Percentiles rank a stretch among this genome's conserved stretches.
These are phyloP conservation scores for Pipra filicauda DNA, from an alignment of 2,113 vertebrate species.

Conservation along the genomic window DNA sequence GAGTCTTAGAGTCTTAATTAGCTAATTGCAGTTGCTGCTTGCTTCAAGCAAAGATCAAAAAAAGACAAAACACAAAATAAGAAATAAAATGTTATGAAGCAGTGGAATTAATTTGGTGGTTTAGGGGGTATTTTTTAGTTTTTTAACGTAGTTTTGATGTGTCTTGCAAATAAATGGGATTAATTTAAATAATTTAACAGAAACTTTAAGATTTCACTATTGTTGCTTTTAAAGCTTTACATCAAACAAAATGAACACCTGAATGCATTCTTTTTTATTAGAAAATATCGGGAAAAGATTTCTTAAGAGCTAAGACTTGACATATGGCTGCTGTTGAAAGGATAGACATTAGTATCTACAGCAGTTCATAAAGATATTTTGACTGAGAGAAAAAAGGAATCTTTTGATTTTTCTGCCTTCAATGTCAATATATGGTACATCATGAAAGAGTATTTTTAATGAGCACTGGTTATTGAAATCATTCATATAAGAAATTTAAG, in stretches of 20 bases:
- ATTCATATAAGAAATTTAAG: background rate
- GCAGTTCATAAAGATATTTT: background rate
- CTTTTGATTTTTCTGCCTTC: background rate
- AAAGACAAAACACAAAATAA: background rate
- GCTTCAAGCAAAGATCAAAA: background rate
- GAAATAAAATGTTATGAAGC: background rate
- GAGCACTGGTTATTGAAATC: background rate
- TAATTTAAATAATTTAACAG: background rate
- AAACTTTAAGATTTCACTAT: background rate
- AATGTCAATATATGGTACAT: background rate
- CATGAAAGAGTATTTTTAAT: background rate
- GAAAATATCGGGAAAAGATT: background rate
- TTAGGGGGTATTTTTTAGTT: background rate
- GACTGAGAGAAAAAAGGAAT: background rate
- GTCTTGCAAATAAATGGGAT: background rate
- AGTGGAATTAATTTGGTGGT: background rate
- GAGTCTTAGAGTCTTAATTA: conserved; percentile 5
- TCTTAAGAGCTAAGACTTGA: background rate
- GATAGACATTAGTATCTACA: background rate
- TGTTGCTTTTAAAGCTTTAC: background rate
- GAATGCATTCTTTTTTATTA: background rate
- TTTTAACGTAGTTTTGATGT: background rate
- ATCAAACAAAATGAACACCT: background rate
- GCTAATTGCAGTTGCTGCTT: background rate
- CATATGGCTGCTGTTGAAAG: background rate